A percentile compares a stretch with the other conserved stretches of the same genome.
These are phyloP conservation scores for Branchipolynoe longqiensis DNA, from an alignment of 2,888 invertebrate genomes.

Conservation along the genomic window DNA sequence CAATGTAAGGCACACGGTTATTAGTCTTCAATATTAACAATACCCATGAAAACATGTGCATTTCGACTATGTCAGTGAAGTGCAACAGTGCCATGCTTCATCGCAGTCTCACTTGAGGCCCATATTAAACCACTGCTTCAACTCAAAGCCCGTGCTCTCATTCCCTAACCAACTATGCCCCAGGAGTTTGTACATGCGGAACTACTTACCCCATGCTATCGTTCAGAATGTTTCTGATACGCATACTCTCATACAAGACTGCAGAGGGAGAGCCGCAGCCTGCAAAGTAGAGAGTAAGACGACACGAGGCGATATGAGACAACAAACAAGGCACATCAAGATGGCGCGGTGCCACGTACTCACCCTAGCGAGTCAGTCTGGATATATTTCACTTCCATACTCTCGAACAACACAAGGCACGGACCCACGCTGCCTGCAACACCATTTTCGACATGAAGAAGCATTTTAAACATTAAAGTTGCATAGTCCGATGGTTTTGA, in stretches of 20 bases:
- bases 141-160: no score
- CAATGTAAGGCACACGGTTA: no score
- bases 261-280: constrained; percentile 21
- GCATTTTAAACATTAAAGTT: no score
- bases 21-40: no score
- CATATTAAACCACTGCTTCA: no score
- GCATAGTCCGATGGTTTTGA: no score
- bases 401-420: constrained; percentile 88
- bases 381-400: constrained; percentile 94
- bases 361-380: constrained; percentile 95
- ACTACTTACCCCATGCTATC: constrained; percentile 52
- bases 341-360: constrained; percentile 76
- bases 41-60: no score
- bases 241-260: constrained; percentile 45
- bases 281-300: constrained; percentile 27
- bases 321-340: no score
- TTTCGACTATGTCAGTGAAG: no score
- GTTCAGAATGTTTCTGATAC: constrained; percentile 49
- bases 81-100: no score
- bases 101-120: no score
- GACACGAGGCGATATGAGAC: constrained; percentile 87
- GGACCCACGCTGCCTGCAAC: constrained; percentile 87
- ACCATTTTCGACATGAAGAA: no score
- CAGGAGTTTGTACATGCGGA: neutral
- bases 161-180: neutral